A percentile compares a stretch with the other conserved stretches of the same genome.
Evolutionary conservation across 2,888 invertebrate species (phyloP).

Genomic region (Ischnura elegans): DNA sequence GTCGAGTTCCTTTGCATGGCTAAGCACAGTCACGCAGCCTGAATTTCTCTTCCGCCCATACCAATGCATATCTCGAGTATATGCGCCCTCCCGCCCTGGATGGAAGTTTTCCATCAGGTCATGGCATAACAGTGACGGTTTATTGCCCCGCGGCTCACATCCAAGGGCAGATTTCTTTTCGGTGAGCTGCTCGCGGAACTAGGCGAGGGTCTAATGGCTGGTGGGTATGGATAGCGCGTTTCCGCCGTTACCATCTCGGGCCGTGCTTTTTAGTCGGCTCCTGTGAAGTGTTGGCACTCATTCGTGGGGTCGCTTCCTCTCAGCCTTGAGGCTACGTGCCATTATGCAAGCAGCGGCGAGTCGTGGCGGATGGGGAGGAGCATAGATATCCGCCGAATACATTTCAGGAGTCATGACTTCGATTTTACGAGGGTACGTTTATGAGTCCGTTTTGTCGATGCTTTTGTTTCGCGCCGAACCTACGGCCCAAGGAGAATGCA

Average conservation of each 20-base stretch:
- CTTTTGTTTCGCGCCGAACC: too few species aligned
- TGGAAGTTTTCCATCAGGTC: background rate
- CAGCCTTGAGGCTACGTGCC: background rate
- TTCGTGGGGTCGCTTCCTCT: background rate
- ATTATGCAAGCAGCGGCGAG: background rate
- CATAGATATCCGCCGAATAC: background rate
- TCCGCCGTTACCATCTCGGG: background rate
- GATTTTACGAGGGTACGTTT: background rate
- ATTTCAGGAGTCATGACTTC: background rate
- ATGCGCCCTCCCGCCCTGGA: background rate
- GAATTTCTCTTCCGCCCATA: background rate
- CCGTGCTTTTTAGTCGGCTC: background rate
- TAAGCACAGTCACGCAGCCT: background rate
- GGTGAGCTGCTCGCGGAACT: background rate
- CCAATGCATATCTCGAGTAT: background rate
- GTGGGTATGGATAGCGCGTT: background rate
- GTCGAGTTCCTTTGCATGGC: background rate
- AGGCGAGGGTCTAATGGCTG: background rate
- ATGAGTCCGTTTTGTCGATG: background rate
- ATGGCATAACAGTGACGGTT: background rate
- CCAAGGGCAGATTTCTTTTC: conserved; percentile 22
- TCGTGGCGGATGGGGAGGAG: background rate
- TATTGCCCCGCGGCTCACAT: background rate
- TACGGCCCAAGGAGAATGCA: too few species aligned
- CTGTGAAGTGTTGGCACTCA: background rate